These are phyloP conservation scores for Jacana jacana DNA, from an alignment of 2,113 vertebrate species.

Conservation along the genomic window DNA sequence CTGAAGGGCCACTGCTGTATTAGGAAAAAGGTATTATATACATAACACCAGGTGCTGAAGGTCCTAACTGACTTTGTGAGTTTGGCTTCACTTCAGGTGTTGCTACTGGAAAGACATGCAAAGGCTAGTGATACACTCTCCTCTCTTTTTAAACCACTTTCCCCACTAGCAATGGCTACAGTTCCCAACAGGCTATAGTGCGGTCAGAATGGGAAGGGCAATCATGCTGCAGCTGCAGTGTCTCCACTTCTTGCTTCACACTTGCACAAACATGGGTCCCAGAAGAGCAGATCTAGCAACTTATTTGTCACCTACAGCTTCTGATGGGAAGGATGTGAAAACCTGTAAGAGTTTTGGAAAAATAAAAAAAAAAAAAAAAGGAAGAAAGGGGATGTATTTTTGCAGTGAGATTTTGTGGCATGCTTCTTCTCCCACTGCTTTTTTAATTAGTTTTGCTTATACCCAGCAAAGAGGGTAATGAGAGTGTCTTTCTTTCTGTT, in stretches of 20 bases:
- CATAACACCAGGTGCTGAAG: neutral
- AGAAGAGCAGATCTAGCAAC: neutral
- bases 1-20: neutral
- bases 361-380: neutral
- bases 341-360: neutral
- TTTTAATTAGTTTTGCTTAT: conserved; percentile 13
- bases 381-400: neutral
- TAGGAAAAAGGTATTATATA: neutral
- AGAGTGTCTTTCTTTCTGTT: neutral
- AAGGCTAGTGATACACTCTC: neutral
- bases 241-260: neutral
- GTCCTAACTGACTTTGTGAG: neutral
- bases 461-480: neutral
- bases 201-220: neutral
- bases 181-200: neutral
- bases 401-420: neutral
- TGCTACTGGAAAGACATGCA: neutral
- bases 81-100: neutral
- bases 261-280: neutral
- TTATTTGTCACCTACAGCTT: neutral
- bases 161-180: neutral
- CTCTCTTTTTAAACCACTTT: neutral
- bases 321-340: neutral
- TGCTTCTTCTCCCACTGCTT: neutral
- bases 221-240: accelerated